A percentile compares a stretch with the other conserved stretches of the same genome.
phyloP scores from a whole-genome alignment of 2,888 invertebrate species.

The Molanna angustata region DNA sequence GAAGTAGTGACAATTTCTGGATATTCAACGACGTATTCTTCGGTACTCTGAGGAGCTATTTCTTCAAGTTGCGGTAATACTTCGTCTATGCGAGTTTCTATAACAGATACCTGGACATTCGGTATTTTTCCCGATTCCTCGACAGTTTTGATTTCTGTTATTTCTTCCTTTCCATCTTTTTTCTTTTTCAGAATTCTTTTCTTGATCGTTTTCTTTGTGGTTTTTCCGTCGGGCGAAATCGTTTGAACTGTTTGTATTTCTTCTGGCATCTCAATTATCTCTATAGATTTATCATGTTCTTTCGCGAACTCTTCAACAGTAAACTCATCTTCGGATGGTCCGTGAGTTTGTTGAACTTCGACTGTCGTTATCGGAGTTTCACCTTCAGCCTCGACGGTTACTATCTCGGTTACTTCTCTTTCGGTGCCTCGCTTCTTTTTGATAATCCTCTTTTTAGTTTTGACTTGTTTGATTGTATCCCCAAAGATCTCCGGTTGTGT shows the following conservation, averaged over 20 bases:
- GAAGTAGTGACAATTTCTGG: conserved; percentile 2
- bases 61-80: not conserved
- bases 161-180: conserved; percentile 37
- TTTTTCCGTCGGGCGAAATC: conserved; percentile 38
- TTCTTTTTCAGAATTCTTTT: conserved; percentile 37
- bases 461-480: not conserved
- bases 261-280: conserved; percentile 18
- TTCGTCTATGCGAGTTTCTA: conserved; percentile 36
- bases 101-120: conserved; percentile 29
- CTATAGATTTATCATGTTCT: conserved; percentile 32
- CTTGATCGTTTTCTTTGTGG: conserved; percentile 41
- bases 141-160: conserved; percentile 40
- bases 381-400: conserved; percentile 45
- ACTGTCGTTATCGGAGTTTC: conserved; percentile 42
- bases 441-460: conserved; percentile 44
- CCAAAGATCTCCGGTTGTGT: too few relatives aligned
- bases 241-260: conserved; percentile 38
- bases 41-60: conserved; percentile 33
- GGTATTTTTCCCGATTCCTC: conserved; percentile 32
- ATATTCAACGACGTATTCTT: conserved; percentile 27
- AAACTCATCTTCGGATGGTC: conserved; percentile 18
- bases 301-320: conserved; percentile 34
- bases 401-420: conserved; percentile 39
- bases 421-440: conserved; percentile 36
- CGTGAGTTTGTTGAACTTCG: conserved; percentile 13